Conservation (phyloP, 2,113 vertebrate genomes). For the Salvelinus namaycush region DNA sequence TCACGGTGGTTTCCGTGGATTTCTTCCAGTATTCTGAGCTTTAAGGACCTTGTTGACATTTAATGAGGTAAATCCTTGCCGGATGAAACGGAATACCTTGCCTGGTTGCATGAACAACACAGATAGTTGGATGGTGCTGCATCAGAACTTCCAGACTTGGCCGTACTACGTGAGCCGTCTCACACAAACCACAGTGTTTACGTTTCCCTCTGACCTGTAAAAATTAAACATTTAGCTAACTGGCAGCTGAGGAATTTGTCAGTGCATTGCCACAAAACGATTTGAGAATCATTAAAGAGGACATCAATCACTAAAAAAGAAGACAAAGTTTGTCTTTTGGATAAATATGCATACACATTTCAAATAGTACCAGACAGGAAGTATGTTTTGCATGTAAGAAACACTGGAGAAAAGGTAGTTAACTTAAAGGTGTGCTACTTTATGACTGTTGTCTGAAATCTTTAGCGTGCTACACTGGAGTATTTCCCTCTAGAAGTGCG, state of each 20-base stretch:
- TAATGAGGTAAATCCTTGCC: constrained; percentile 65
- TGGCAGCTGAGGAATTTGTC: constrained; percentile 48
- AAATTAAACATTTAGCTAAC: constrained; percentile 64
- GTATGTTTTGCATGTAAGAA: not conserved
- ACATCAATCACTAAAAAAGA: constrained; percentile 34
- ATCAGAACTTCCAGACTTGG: constrained; percentile 54
- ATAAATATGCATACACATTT: not conserved
- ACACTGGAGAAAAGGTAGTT: not conserved
- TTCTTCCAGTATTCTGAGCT: constrained; percentile 44
- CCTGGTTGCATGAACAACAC: constrained; percentile 48
- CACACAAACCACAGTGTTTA: constrained; percentile 58
- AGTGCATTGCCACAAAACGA: constrained; percentile 36
- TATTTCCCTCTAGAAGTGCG: too few relatives aligned
- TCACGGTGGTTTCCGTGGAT: constrained; percentile 47
- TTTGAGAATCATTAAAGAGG: constrained; percentile 28
- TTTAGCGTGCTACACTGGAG: too few relatives aligned
- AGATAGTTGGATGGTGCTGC: constrained; percentile 19
- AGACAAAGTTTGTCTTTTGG: constrained; percentile 10
- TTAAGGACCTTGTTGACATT: constrained; percentile 59
- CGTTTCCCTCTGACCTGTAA: constrained; percentile 56
- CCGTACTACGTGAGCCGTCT: constrained; percentile 43
- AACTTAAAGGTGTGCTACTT: too few relatives aligned
- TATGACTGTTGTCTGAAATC: too few relatives aligned
- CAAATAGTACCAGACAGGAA: not conserved
- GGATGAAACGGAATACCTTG: constrained; percentile 62